Evolutionary conservation across 2,888 invertebrate species (phyloP), one percentile per base, ranked within the genome.

Genomic region (Rhynchonema sp.): DNA sequence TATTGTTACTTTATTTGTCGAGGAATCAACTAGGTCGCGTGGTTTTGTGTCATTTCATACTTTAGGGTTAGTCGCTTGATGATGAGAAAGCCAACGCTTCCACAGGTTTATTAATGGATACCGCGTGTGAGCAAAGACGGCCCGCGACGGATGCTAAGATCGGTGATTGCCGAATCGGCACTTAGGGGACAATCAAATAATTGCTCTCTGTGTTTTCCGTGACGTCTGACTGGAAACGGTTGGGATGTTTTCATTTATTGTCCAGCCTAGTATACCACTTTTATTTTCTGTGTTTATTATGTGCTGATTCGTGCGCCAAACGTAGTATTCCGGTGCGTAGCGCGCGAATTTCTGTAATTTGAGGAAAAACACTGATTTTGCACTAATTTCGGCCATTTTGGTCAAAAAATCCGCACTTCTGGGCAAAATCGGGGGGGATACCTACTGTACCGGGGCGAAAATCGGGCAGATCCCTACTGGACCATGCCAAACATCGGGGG

Each of bases 1-100:
- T 98, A 91, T 72, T n/a, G n/a, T 92, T 94, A 63, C 90, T 90
- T 17, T 92, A 94, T 74, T 78, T 96, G 62, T 90, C 94, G 0
- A 79, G 90, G 66, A 88, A 90, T 71, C 88, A 81, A 80, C 68
- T 80, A 80, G 74, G 79, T 78, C 57, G 63, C 63, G 28, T 30
- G 26, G 22, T 20, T 28, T 26, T 52, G 52, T 52, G 23, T 17
- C 13, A n/a, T 52, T 13, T 52, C n/a, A 23, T 17, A n/a, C 52
- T 52, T 52, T 13, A 6, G 6, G 6, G 23, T 6, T 52, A 17
- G 52, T 52, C 6, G 6, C 23, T 52, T n/a, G 17, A 23, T 6
- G 23, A 17, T n/a, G n/a, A n/a, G n/a, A n/a, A n/a, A n/a, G n/a
- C n/a, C n/a, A n/a, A n/a, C n/a, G n/a, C n/a, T n/a, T n/a, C n/a